These are phyloP conservation scores for Heliothis subflexa DNA, from an alignment of 1,140 invertebrate species.

Conservation along the genomic window DNA sequence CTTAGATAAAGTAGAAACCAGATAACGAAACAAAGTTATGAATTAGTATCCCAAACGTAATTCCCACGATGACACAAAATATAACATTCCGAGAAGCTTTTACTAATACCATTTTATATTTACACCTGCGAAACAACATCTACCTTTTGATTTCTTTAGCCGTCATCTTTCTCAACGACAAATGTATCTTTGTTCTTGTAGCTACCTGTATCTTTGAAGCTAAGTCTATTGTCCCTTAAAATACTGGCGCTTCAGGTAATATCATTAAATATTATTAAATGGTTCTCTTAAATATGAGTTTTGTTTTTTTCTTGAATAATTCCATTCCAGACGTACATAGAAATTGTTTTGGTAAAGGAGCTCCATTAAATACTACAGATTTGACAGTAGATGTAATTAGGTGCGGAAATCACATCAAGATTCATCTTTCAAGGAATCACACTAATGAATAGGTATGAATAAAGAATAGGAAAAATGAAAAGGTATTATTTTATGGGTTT, in stretches of 20 bases:
- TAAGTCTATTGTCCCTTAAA: slow-evolving; percentile 28
- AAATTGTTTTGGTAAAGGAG: too few relatives aligned
- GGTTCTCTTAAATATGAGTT: neutral
- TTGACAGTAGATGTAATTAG: too few relatives aligned
- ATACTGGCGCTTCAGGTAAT: slow-evolving; percentile 24
- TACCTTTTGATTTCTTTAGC: slow-evolving; percentile 11
- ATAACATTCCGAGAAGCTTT: slow-evolving; percentile 36
- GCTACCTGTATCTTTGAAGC: slow-evolving; percentile 34
- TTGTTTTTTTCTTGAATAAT: neutral
- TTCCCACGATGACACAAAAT: slow-evolving; percentile 33
- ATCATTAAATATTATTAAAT: slow-evolving; percentile 10
- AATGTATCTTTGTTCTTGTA: slow-evolving; percentile 1
- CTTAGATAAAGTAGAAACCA: neutral
- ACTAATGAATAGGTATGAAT: too few relatives aligned
- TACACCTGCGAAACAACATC: slow-evolving; percentile 2
- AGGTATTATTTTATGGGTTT: too few relatives aligned
- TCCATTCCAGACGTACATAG: too few relatives aligned
- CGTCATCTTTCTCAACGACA: neutral
- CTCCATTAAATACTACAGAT: too few relatives aligned
- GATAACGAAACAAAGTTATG: neutral
- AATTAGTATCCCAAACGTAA: slow-evolving; percentile 2
- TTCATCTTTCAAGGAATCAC: too few relatives aligned
- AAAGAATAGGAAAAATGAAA: too few relatives aligned
- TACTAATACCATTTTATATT: slow-evolving; percentile 28
- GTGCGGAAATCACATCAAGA: too few relatives aligned